Percentiles rank a stretch among this genome's conserved stretches.
Evolutionary conservation across 2,113 vertebrate species (phyloP).

Genomic region (Hipposideros armiger): DNA sequence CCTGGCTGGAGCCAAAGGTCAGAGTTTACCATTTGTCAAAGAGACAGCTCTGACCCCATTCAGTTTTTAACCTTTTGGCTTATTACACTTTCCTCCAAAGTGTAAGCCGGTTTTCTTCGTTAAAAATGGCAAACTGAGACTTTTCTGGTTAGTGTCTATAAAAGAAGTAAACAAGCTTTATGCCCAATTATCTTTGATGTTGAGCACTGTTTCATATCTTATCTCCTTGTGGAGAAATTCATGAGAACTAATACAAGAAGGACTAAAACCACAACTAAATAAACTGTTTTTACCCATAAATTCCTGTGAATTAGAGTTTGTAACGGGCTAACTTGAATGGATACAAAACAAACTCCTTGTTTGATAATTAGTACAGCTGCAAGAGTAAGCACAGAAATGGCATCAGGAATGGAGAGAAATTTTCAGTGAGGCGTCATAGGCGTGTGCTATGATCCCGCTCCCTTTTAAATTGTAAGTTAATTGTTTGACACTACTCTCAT

Average conservation of each 20-base stretch:
- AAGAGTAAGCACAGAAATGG: not conserved
- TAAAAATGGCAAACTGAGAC: not conserved
- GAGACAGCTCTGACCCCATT: slow-evolving; percentile 43
- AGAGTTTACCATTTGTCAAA: slow-evolving; percentile 60
- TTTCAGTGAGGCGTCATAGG: not conserved
- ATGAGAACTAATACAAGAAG: slow-evolving; percentile 1
- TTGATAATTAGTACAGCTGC: not conserved
- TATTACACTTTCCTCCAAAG: slow-evolving; percentile 11
- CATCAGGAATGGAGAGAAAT: not conserved
- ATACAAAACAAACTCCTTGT: not conserved
- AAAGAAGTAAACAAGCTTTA: not conserved
- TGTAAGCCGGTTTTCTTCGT: not conserved
- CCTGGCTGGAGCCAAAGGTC: slow-evolving; percentile 52
- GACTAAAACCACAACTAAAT: not conserved
- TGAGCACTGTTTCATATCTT: not conserved
- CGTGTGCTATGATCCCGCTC: not conserved
- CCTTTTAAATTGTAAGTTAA: slow-evolving; percentile 1
- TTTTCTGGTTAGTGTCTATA: not conserved
- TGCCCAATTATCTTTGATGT: not conserved
- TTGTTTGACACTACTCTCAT: not conserved
- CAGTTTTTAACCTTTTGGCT: slow-evolving; percentile 42
- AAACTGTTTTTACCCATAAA: not conserved
- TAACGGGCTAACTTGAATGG: not conserved
- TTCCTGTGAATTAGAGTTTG: not conserved
- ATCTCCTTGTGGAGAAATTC: not conserved